Base-by-base conservation (phyloP, 2,113 vertebrate species). In the Larimichthys polyactis region DNA sequence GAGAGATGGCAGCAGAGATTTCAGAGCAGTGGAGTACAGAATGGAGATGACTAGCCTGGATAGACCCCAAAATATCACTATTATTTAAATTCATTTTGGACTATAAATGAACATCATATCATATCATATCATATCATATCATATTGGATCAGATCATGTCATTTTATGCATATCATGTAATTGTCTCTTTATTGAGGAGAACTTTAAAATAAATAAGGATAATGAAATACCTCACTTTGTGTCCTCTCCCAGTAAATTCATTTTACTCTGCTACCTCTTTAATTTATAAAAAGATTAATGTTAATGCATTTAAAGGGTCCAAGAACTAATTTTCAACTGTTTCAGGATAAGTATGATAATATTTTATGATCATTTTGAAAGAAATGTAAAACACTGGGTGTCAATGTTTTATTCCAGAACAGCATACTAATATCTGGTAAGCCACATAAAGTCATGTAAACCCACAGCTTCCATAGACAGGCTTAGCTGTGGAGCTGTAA, bases 211-310 rank as follows among this genome's bases (percentile, higher is more conserved):
- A 36, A 78, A n/a, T 52, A n/a, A 55, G 22, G 24, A 40, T 8
- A 40, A 40, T 40, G 36, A 66, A 82, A 32, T 70, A 54, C 57
- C 32, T 78, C 48, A 70, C 4, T 22, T 9, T 17, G 46, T 71
- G 7, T 70, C 12, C 63, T 57, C n/a, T 46, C 17, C 4, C n/a
- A 29, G 4, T 44, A 15, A 29, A 59, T 48, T 20, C 2, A 20
- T 46, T 6, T 5, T 11, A 11, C 24, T 36, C 54, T 4, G 1
- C 16, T 7, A 12, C 36, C 29, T 16, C 1, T 55, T 64, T 9
- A 44, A 27, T 6, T 36, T n/a, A 1, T 46, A n/a, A 9, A 40
- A 40, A 40, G 9, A 40, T 9, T 0, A 40, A 40, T 9, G 36
- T 40, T 40, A 40, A 40, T 40, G 36, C 36, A 49, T 49, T 48